Evolutionary conservation across 1,140 invertebrate genomes (phyloP).

Genomic region (Propsilocerus akamusi): DNA sequence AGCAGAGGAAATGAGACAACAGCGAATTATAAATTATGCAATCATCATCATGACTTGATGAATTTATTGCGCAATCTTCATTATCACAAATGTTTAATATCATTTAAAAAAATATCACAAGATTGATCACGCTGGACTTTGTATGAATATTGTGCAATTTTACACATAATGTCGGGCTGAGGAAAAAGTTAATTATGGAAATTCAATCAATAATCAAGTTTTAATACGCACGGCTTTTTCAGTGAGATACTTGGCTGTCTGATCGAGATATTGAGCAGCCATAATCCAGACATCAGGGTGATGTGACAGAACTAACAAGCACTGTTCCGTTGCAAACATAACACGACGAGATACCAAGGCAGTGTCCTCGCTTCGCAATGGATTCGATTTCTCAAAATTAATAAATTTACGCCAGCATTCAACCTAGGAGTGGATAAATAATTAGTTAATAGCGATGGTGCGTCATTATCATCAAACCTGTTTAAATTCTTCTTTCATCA

Average conservation of each 20-base stretch:
- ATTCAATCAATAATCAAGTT: conserved; percentile 6
- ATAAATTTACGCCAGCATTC: conserved; percentile 99
- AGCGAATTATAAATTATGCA: background rate
- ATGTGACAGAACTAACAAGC: conserved; percentile 86
- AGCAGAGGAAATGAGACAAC: background rate
- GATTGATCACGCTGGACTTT: too few species aligned
- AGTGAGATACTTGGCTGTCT: conserved; percentile 75
- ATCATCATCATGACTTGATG: background rate
- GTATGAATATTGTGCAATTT: too few species aligned
- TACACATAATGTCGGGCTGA: conserved; percentile 14
- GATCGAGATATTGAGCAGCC: conserved; percentile 87
- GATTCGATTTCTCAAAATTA: conserved; percentile 92
- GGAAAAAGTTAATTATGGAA: too few species aligned
- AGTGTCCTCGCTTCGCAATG: conserved; percentile 87
- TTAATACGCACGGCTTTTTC: conserved; percentile 71
- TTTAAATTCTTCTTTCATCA: conserved; percentile 79
- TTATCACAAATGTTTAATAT: too few species aligned
- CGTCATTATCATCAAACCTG: conserved; percentile 40
- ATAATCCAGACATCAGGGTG: conserved; percentile 99
- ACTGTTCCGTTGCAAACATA: conserved; percentile 98
- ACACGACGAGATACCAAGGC: conserved; percentile 81
- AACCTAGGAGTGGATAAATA: conserved; percentile 36
- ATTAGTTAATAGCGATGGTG: conserved; percentile 6
- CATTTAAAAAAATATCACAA: too few species aligned
- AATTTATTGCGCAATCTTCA: conserved; percentile 4